Conservation (phyloP, 2,888 invertebrate species). For the Unio delphinus region DNA sequence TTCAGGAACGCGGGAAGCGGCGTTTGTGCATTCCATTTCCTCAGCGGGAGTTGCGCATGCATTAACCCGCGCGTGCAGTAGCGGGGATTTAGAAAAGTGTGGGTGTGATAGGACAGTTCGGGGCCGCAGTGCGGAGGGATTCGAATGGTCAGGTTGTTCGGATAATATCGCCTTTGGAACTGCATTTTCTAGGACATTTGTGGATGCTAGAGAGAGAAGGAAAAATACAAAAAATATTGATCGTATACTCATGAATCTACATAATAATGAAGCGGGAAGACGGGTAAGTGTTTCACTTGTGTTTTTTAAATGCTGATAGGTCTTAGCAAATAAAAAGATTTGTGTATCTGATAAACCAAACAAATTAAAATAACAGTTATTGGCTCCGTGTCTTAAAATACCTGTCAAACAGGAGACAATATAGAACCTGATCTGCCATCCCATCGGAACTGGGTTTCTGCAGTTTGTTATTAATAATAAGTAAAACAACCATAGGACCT, state of each 20-base stretch:
- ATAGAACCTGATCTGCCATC: too few species aligned
- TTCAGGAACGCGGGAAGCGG: slow-evolving; percentile 91
- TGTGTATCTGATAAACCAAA: not conserved
- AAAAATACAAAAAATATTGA: slow-evolving; percentile 88
- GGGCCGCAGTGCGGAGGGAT: slow-evolving; percentile 81
- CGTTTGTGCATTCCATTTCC: slow-evolving; percentile 94
- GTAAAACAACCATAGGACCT: too few species aligned
- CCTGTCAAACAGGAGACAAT: too few species aligned
- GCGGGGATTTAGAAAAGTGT: slow-evolving; percentile 90
- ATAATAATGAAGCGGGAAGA: slow-evolving; percentile 96
- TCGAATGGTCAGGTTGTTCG: slow-evolving; percentile 92
- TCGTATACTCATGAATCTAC: slow-evolving; percentile 93
- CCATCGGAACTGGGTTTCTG: too few species aligned
- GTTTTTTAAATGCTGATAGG: slow-evolving; percentile 62
- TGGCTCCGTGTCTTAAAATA: not conserved
- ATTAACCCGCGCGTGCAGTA: slow-evolving; percentile 91
- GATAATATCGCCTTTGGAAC: slow-evolving; percentile 82
- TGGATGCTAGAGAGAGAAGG: slow-evolving; percentile 89
- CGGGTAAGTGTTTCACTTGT: slow-evolving; percentile 80
- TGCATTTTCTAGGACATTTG: slow-evolving; percentile 88
- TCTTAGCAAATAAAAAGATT: not conserved
- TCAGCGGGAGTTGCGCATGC: slow-evolving; percentile 95
- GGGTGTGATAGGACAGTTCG: slow-evolving; percentile 89
- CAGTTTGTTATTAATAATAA: too few species aligned
- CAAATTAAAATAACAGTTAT: slow-evolving; percentile 2